Evolutionary conservation across 2,888 invertebrate species (phyloP).

Genomic region (Cataglyphis altisquamis): DNA sequence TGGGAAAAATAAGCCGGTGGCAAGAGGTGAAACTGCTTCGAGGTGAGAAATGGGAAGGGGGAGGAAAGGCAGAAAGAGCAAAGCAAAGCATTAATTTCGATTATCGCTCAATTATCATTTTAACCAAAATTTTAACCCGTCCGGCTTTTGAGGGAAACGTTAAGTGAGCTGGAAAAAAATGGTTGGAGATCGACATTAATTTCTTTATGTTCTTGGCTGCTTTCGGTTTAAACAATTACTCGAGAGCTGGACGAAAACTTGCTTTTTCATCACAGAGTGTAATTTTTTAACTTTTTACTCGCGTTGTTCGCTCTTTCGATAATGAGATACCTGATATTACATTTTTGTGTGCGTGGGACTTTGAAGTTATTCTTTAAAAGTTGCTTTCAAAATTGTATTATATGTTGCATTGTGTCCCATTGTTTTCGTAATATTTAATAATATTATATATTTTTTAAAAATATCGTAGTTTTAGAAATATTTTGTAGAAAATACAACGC

Average conservation of each 20-base stretch:
- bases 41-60: slow-evolving; percentile 20
- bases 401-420: not conserved
- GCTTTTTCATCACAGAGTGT: not conserved
- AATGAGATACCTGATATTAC: slow-evolving; percentile 47
- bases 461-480: not conserved
- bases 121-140: not conserved
- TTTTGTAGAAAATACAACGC: not conserved
- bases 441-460: not conserved
- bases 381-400: slow-evolving; percentile 4
- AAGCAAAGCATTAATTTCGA: slow-evolving; percentile 22
- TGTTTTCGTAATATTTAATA: not conserved
- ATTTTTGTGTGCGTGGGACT: slow-evolving; percentile 14
- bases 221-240: not conserved
- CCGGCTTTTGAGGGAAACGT: not conserved
- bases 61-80: not conserved
- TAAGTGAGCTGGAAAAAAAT: not conserved
- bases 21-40: slow-evolving; percentile 25
- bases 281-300: slow-evolving; percentile 29
- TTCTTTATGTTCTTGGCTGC: not conserved
- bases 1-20: slow-evolving; percentile 45
- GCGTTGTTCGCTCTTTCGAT: slow-evolving; percentile 8
- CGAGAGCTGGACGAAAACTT: slow-evolving; percentile 19
- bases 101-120: slow-evolving; percentile 17
- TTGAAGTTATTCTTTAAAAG: slow-evolving; percentile 16
- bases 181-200: not conserved